phyloP scores from a whole-genome alignment of 2,797 vertebrate genomes.

The Australoheros facetus region DNA sequence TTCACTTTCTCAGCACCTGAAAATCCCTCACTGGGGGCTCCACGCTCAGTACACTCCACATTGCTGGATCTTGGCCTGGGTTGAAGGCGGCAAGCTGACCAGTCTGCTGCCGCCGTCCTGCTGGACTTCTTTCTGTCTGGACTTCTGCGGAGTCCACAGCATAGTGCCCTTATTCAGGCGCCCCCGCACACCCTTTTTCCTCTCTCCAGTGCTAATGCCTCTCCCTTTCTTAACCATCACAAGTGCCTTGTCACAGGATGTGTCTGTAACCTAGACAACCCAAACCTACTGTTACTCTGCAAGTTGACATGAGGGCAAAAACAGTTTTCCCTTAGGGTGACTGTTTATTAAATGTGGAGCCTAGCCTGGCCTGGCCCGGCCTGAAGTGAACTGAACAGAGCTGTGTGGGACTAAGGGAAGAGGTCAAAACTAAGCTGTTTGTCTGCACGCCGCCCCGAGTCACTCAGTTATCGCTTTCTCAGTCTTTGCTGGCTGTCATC shows the following conservation, averaged over 20 bases:
- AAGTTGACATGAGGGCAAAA: neutral
- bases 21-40: conserved; percentile 18
- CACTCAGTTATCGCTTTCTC: conserved; percentile 12
- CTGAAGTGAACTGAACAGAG: conserved; percentile 23
- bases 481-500: conserved; percentile 55
- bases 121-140: conserved; percentile 51
- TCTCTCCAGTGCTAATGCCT: neutral
- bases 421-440: conserved; percentile 60
- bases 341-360: conserved; percentile 5
- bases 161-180: conserved; percentile 33
- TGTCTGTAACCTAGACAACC: conserved; percentile 45
- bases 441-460: conserved; percentile 43
- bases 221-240: conserved; percentile 15
- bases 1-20: conserved; percentile 57
- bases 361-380: neutral
- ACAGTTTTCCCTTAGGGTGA: conserved; percentile 12
- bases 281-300: conserved; percentile 32
- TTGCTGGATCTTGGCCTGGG: conserved; percentile 18
- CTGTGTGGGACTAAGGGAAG: conserved; percentile 21
- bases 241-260: conserved; percentile 75
- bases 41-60: conserved; percentile 7
- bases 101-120: conserved; percentile 37
- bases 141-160: conserved; percentile 49
- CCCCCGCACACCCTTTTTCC: neutral
- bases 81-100: conserved; percentile 25